A percentile compares a stretch with the other conserved stretches of the same genome.
phyloP scores from a whole-genome alignment of 2,888 invertebrate species.

The Sphaerophoria rueppellii region DNA sequence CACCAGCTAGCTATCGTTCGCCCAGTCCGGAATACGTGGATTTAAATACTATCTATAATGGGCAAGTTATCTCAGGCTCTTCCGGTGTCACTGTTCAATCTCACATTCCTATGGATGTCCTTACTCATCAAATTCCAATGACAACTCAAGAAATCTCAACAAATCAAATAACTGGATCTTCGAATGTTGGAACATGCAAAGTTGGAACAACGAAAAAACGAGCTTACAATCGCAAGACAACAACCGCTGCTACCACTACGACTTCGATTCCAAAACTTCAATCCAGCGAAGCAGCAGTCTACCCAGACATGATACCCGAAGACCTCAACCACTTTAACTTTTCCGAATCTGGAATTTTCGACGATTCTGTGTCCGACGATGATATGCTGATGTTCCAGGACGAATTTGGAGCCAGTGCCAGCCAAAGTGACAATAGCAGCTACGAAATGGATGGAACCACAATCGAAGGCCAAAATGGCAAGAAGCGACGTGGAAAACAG shows the following conservation, averaged over 20 bases:
- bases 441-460: conserved; percentile 74
- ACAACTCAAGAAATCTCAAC: conserved; percentile 4
- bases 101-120: conserved; percentile 50
- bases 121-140: conserved; percentile 69
- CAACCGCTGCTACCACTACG: conserved; percentile 39
- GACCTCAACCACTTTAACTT: conserved; percentile 80
- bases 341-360: conserved; percentile 79
- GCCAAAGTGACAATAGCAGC: conserved; percentile 75
- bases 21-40: conserved; percentile 82
- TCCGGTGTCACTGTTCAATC: conserved; percentile 26
- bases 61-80: conserved; percentile 51
- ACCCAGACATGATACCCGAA: conserved; percentile 72
- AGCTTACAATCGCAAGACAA: conserved; percentile 77
- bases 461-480: conserved; percentile 75
- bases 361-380: conserved; percentile 80
- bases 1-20: conserved; percentile 81
- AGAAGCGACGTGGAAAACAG: conserved; percentile 85
- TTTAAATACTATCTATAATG: conserved; percentile 79
- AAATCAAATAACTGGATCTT: conserved; percentile 76
- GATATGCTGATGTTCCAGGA: conserved; percentile 79
- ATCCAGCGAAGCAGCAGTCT: conserved; percentile 55
- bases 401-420: conserved; percentile 77
- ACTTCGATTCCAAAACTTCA: conserved; percentile 50
- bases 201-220: conserved; percentile 77
- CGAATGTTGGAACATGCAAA: conserved; percentile 80